Evolutionary conservation across 2,797 vertebrate species (phyloP).

Genomic region (Pseudomugil gertrudae): DNA sequence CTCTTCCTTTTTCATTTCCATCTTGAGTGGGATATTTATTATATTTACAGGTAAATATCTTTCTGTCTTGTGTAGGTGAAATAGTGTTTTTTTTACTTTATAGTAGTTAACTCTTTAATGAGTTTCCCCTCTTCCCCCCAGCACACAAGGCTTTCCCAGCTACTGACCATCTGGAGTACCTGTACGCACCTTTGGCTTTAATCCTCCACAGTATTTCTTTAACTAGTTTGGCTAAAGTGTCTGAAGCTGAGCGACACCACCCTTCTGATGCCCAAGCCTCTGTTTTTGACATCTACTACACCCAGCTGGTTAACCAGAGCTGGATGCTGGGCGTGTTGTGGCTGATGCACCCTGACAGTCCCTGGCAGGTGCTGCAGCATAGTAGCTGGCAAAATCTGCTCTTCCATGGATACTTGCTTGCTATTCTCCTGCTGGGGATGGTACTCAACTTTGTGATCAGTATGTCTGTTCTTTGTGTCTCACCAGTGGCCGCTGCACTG

Average conservation of each 20-base stretch:
- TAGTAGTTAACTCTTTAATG: neutral
- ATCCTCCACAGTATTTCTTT: constrained; percentile 78
- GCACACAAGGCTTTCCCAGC: constrained; percentile 54
- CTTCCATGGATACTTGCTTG: constrained; percentile 80
- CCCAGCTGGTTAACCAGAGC: constrained; percentile 75
- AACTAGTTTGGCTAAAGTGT: constrained; percentile 76
- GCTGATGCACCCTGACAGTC: constrained; percentile 77
- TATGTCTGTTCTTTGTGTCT: constrained; percentile 65
- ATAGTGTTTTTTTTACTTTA: neutral
- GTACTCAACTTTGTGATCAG: constrained; percentile 66
- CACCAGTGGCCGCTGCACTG: constrained; percentile 71
- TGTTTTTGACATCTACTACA: constrained; percentile 79
- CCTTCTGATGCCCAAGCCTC: constrained; percentile 41
- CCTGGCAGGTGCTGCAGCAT: constrained; percentile 60
- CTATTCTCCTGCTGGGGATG: constrained; percentile 77
- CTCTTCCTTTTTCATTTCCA: constrained; percentile 55
- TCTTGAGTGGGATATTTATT: constrained; percentile 67
- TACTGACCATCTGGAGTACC: constrained; percentile 70
- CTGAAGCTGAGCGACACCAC: constrained; percentile 44
- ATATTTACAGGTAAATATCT: constrained; percentile 70
- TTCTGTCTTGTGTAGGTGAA: neutral
- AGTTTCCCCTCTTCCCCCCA: constrained; percentile 34
- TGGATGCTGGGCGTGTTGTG: constrained; percentile 80
- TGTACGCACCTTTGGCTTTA: constrained; percentile 80
- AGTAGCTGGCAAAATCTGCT: constrained; percentile 81